phyloP scores from a whole-genome alignment of 2,797 vertebrate genomes.

The Tokudaia muenninki region DNA sequence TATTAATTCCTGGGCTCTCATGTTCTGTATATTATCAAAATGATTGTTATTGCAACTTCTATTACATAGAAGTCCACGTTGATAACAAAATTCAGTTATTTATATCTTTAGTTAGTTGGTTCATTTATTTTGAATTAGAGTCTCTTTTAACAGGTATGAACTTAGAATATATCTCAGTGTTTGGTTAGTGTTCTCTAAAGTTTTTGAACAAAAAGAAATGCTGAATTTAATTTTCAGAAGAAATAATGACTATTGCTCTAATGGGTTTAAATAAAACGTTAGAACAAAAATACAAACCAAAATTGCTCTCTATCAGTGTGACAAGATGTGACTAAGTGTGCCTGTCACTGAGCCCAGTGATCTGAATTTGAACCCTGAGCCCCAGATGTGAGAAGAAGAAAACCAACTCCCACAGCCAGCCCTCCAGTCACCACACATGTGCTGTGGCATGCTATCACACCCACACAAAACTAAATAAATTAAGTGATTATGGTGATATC shows the following conservation, averaged over 20 bases:
- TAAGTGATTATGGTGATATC: neutral
- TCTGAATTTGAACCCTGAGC: neutral
- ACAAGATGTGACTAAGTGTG: neutral
- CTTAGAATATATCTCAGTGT: neutral
- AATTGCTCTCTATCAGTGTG: neutral
- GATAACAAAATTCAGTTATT: constrained; percentile 30
- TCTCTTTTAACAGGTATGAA: neutral
- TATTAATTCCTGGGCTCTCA: neutral
- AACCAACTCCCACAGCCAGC: neutral
- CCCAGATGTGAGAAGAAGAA: neutral
- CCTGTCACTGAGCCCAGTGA: neutral
- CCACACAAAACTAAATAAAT: neutral
- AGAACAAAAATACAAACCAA: neutral
- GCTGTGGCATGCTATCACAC: neutral
- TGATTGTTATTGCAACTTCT: constrained; percentile 34
- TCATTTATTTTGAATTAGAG: neutral
- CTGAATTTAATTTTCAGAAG: neutral
- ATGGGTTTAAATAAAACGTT: neutral
- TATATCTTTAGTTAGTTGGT: neutral
- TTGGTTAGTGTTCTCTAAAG: neutral
- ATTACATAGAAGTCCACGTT: neutral
- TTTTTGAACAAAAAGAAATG: neutral
- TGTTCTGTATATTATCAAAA: neutral
- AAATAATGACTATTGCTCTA: fast-evolving
- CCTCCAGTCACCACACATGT: neutral